phyloP scores from a whole-genome alignment of 2,113 vertebrate genomes.

The Thamnophis sirtalis region DNA sequence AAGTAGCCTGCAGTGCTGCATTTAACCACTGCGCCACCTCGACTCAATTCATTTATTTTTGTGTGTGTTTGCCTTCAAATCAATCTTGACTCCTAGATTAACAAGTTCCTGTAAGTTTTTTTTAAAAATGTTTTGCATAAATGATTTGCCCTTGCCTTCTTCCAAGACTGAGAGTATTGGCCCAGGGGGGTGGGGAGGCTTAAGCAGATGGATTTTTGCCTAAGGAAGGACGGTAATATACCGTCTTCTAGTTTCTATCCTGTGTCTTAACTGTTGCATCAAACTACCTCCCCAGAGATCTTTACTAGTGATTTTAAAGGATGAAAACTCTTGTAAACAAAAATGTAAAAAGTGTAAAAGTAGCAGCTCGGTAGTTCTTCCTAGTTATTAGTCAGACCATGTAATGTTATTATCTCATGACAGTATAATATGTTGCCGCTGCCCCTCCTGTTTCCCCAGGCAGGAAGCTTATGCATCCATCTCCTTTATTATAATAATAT shows the following conservation, averaged over 20 bases:
- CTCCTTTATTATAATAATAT: constrained; percentile 56
- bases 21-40: too few species aligned
- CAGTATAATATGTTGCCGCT: neutral
- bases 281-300: neutral
- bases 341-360: constrained; percentile 9
- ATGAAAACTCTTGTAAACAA: neutral
- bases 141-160: neutral
- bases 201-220: neutral
- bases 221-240: neutral
- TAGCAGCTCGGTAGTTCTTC: neutral
- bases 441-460: constrained; percentile 49
- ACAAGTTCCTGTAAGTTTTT: neutral
- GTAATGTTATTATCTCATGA: constrained; percentile 31
- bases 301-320: constrained; percentile 3
- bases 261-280: neutral
- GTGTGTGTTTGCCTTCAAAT: neutral
- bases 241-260: neutral
- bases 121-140: neutral
- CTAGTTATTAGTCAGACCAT: constrained; percentile 19
- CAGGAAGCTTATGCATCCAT: constrained; percentile 59
- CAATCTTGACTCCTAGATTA: neutral
- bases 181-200: neutral
- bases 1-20: too few species aligned
- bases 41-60: neutral
- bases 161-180: neutral